A percentile compares a stretch with the other conserved stretches of the same genome.
Evolutionary conservation across 2,888 invertebrate genomes (phyloP).

Genomic region (Heliconius aoede): DNA sequence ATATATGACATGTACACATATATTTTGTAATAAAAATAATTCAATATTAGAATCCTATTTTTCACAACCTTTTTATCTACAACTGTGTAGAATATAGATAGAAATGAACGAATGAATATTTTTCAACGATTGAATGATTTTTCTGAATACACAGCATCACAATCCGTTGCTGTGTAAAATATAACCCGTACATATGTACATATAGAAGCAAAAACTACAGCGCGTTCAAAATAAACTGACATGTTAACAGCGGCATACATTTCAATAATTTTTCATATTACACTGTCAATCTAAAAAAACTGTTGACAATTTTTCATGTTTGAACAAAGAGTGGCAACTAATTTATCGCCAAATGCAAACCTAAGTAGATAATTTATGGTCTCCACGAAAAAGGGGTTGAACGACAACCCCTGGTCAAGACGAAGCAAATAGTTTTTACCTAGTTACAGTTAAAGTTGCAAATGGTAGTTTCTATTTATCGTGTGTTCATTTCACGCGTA

Average conservation of each 20-base stretch:
- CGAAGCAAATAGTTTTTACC: conserved; percentile 62
- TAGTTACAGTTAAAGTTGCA: conserved; percentile 64
- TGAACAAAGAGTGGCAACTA: conserved; percentile 67
- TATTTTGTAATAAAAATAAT: neutral
- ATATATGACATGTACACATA: neutral
- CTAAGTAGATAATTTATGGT: conserved; percentile 79
- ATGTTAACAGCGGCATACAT: conserved; percentile 31
- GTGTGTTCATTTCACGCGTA: conserved; percentile 76
- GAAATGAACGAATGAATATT: conserved; percentile 38
- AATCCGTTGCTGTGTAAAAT: conserved; percentile 36
- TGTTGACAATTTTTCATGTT: conserved; percentile 63
- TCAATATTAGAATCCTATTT: conserved; percentile 1
- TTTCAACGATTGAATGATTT: conserved; percentile 37
- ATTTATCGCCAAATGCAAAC: conserved; percentile 75
- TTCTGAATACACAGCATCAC: conserved; percentile 32
- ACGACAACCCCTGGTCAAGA: conserved; percentile 37
- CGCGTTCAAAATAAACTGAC: conserved; percentile 25
- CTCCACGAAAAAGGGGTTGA: conserved; percentile 69
- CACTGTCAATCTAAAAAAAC: conserved; percentile 47
- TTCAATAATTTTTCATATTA: conserved; percentile 44
- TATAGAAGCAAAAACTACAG: conserved; percentile 19
- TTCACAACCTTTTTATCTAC: conserved; percentile 11
- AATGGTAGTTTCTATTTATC: conserved; percentile 65
- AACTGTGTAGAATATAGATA: conserved; percentile 27
- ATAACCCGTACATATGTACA: conserved; percentile 34